A percentile compares a stretch with the other conserved stretches of the same genome.
phyloP scores from a whole-genome alignment of 2,113 vertebrate genomes.

The Atrichornis clamosus region DNA sequence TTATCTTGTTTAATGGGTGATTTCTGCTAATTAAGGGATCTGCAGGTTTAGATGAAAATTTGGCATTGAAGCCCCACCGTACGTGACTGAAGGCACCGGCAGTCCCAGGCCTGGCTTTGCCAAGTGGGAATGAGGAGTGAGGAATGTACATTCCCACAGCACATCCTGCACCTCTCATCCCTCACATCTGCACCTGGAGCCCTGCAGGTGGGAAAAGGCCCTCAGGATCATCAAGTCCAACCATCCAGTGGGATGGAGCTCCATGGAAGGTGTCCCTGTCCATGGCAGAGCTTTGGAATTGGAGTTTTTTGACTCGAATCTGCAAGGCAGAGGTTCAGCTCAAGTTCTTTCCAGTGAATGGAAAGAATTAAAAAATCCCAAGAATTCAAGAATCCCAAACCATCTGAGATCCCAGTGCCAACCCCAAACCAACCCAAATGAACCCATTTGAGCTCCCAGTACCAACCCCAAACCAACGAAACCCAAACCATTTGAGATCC shows the following conservation, averaged over 20 bases:
- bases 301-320: too few relatives aligned
- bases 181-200: not conserved
- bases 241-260: not conserved
- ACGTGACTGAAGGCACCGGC: constrained; percentile 67
- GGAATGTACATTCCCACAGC: constrained; percentile 1
- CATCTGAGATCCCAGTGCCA: not conserved
- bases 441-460: not conserved
- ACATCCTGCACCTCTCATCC: not conserved
- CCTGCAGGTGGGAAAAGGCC: not conserved
- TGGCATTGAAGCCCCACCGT: constrained; percentile 43
- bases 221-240: rapidly evolving
- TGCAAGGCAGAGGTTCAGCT: too few relatives aligned
- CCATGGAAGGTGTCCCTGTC: not conserved
- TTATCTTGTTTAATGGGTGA: constrained; percentile 48
- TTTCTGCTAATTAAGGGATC: constrained; percentile 56
- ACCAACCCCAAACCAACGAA: not conserved
- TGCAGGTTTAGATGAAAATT: not conserved
- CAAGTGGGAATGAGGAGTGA: not conserved
- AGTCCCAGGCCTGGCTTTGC: not conserved
- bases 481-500: not conserved
- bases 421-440: not conserved
- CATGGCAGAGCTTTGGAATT: not conserved
- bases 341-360: too few relatives aligned
- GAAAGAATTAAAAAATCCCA: too few relatives aligned
- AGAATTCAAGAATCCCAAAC: too few relatives aligned